phyloP scores from a whole-genome alignment of 2,797 vertebrate species.

The Heteromormyrus szaboi region DNA sequence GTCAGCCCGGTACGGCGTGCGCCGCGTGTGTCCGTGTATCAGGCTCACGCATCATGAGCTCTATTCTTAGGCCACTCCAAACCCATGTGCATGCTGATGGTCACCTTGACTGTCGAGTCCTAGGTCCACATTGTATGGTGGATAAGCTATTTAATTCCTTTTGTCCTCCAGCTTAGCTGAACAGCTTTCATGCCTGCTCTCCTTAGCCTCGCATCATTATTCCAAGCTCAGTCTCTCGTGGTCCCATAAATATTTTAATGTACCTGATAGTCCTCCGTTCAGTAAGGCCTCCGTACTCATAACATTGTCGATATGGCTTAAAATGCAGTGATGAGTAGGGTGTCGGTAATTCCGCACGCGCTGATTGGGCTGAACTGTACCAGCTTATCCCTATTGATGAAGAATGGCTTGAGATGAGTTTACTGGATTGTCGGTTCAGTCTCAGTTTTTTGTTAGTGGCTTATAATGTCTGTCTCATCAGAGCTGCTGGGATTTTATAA shows the following conservation, averaged over 20 bases:
- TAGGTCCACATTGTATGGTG: not conserved
- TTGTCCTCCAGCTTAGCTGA: not conserved
- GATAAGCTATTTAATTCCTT: not conserved
- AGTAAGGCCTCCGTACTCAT: not conserved
- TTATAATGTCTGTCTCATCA: not conserved
- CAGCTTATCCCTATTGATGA: not conserved
- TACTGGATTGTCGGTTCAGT: not conserved
- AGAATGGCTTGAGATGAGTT: not conserved
- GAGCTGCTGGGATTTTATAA: not conserved
- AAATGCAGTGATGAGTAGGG: not conserved
- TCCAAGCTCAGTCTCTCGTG: not conserved
- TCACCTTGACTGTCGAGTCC: not conserved
- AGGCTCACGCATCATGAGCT: not conserved
- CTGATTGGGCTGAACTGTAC: not conserved
- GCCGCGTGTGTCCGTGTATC: not conserved
- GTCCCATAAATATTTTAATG: not conserved
- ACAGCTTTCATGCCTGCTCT: not conserved
- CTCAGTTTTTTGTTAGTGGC: not conserved
- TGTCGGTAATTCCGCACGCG: not conserved
- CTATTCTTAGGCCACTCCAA: not conserved
- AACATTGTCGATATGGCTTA: not conserved
- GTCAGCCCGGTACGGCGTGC: slow-evolving; percentile 79
- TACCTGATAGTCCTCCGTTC: not conserved
- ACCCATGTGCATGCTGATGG: not conserved
- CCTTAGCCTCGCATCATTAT: not conserved